Evolutionary conservation across 2,797 vertebrate species (phyloP), one percentile per base, ranked within the genome.

Genomic region (Pristis pectinata): DNA sequence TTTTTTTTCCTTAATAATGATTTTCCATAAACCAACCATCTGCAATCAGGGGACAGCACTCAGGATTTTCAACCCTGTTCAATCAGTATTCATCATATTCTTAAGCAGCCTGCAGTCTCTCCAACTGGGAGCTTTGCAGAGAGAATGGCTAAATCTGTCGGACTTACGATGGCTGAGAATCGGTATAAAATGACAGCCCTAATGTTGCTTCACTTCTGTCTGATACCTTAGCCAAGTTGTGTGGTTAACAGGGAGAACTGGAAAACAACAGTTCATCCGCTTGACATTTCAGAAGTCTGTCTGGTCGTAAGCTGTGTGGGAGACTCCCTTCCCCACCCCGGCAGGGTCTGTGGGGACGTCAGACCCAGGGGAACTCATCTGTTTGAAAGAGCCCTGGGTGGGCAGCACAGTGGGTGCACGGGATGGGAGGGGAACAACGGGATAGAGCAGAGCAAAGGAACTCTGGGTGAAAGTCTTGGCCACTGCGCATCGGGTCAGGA

Each of bases 251-350:
- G 30, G 83, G 83, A 87, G 30, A 17, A 17, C 30, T 30, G 27
- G 82, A 80, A 22, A 56, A 53, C 49, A 85, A 85, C 82, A 30
- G 10, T 56, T 53, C 83, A 85, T 59, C 30, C 53, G 34, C 87
- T 7, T 30, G n/a, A 9, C 30, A 53, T 9, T 3, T 15, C 0
- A 56, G 49, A 34, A 53, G 49, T 53, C 7, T 7, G 17, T 17
- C 56, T 94, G 95, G 96, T 96, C 96, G 96, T 17, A 7, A 24
- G 61, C 19, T 24, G 61, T 24, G 34, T 41, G 19, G 87, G n/a
- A 56, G 30, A 44, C 80, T 53, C 1, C 19, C 22, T 30, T 11
- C 94, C n/a, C 0, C 87, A 37, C 1, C 44, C 30, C 44, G 3
- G 82, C 49, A 49, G 49, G 49, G 49, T 49, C 49, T 49, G 49